Percentiles rank a stretch among this genome's conserved stretches.
Evolutionary conservation across 2,113 vertebrate genomes (phyloP).

Genomic region (Rafetus swinhoei): DNA sequence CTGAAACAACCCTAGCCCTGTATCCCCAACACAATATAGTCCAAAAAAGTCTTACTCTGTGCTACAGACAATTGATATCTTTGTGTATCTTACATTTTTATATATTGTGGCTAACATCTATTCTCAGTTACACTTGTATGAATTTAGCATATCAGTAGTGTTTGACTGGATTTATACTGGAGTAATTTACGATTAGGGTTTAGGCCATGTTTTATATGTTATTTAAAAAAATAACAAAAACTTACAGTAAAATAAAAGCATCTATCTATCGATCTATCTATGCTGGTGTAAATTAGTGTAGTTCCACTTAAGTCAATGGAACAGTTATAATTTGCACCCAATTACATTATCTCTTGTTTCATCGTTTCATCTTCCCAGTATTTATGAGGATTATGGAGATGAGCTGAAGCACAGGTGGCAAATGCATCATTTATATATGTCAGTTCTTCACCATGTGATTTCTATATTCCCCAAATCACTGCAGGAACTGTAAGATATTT

Average conservation of each 20-base stretch:
- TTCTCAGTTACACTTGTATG: background rate
- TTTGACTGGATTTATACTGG: background rate
- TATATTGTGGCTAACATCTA: background rate
- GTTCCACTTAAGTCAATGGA: background rate
- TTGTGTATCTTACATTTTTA: background rate
- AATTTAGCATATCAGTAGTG: background rate
- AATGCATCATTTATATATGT: constrained; percentile 76
- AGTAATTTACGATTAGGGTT: background rate
- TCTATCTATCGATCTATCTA: background rate
- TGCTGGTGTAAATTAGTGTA: constrained; percentile 45
- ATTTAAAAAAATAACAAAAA: too few species aligned
- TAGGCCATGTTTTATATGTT: background rate
- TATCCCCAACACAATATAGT: background rate
- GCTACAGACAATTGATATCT: background rate
- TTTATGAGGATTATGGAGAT: constrained; percentile 77
- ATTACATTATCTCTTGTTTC: constrained; percentile 41
- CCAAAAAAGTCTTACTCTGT: background rate
- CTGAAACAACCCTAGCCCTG: background rate
- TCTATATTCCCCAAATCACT: constrained; percentile 52
- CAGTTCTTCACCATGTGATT: constrained; percentile 45
- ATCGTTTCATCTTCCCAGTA: constrained; percentile 66
- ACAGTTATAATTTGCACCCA: constrained; percentile 45
- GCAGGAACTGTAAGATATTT: constrained; percentile 59
- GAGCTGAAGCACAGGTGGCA: constrained; percentile 53
- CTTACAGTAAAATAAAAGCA: too few species aligned